phyloP scores from a whole-genome alignment of 2,113 vertebrate species.

The Gopherus flavomarginatus region DNA sequence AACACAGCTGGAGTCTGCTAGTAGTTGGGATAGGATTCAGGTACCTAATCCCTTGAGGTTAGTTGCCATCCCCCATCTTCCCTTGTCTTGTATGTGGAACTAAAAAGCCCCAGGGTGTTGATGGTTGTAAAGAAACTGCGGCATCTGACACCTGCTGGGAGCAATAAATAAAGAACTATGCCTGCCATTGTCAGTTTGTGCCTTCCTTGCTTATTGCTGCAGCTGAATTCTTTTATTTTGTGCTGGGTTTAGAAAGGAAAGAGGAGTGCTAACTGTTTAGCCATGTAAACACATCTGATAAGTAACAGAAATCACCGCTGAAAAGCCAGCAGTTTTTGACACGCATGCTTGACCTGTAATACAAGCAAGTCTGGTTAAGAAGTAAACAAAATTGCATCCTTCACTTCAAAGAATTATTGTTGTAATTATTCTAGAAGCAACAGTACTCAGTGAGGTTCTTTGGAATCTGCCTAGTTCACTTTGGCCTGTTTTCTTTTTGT shows the following conservation, averaged over 20 bases:
- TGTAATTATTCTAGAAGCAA: slow-evolving; percentile 65
- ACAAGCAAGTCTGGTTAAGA: slow-evolving; percentile 54
- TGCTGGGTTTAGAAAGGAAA: background rate
- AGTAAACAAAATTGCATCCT: slow-evolving; percentile 72
- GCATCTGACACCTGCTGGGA: slow-evolving; percentile 92
- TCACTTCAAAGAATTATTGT: slow-evolving; percentile 69
- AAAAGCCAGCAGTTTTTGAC: slow-evolving; percentile 54
- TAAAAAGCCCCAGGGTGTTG: slow-evolving; percentile 91
- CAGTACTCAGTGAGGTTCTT: slow-evolving; percentile 12
- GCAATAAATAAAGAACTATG: slow-evolving; percentile 92
- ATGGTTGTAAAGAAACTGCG: slow-evolving; percentile 88
- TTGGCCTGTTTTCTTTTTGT: background rate
- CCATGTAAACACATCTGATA: slow-evolving; percentile 70
- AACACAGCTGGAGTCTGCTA: slow-evolving; percentile 93
- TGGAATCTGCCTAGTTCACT: slow-evolving; percentile 18
- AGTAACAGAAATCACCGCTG: slow-evolving; percentile 45
- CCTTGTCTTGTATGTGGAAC: slow-evolving; percentile 85
- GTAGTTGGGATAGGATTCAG: slow-evolving; percentile 95
- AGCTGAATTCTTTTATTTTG: slow-evolving; percentile 37
- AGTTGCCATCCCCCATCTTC: slow-evolving; percentile 80
- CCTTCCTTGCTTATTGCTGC: slow-evolving; percentile 73
- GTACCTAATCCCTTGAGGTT: slow-evolving; percentile 95
- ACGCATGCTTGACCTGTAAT: slow-evolving; percentile 63
- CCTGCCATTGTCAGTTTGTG: slow-evolving; percentile 85
- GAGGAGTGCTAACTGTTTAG: slow-evolving; percentile 58